Conservation (phyloP, 2,888 invertebrate species). For the Miltochrista miniata region DNA sequence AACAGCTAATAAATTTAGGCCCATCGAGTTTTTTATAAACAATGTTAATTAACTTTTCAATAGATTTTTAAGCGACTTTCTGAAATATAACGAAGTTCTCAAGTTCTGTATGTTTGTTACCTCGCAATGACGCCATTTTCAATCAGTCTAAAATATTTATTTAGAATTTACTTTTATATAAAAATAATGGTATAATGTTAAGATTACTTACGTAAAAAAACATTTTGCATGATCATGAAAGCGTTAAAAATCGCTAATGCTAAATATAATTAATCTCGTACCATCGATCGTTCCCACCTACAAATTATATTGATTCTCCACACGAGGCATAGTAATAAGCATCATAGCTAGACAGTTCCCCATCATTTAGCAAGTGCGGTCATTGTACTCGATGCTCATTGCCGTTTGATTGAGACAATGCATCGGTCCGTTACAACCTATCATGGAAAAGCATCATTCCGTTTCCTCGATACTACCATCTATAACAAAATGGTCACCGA, state of each 20-base stretch:
- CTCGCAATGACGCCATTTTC: too few species aligned
- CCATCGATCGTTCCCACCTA: constrained; percentile 39
- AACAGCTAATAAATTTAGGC: too few species aligned
- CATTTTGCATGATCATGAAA: constrained; percentile 8
- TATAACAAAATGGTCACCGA: constrained; percentile 61
- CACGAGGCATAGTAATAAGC: constrained; percentile 55
- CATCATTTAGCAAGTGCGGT: constrained; percentile 75
- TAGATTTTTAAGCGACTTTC: too few species aligned
- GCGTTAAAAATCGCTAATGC: constrained; percentile 6
- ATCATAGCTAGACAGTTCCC: constrained; percentile 61
- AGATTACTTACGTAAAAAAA: background rate
- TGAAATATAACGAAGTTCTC: too few species aligned
- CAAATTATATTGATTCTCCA: constrained; percentile 43
- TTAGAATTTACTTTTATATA: too few species aligned
- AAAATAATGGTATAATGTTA: too few species aligned
- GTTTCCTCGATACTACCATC: constrained; percentile 60
- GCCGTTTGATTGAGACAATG: constrained; percentile 79
- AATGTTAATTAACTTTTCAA: too few species aligned
- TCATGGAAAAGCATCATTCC: constrained; percentile 55
- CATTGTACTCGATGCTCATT: constrained; percentile 74
- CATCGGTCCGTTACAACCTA: constrained; percentile 59
- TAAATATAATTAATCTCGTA: constrained; percentile 25
- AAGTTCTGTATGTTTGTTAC: too few species aligned
- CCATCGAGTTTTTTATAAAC: too few species aligned
- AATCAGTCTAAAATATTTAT: too few species aligned